Evolutionary conservation across 2,113 vertebrate genomes (phyloP).

Genomic region (Elanus axillaris): DNA sequence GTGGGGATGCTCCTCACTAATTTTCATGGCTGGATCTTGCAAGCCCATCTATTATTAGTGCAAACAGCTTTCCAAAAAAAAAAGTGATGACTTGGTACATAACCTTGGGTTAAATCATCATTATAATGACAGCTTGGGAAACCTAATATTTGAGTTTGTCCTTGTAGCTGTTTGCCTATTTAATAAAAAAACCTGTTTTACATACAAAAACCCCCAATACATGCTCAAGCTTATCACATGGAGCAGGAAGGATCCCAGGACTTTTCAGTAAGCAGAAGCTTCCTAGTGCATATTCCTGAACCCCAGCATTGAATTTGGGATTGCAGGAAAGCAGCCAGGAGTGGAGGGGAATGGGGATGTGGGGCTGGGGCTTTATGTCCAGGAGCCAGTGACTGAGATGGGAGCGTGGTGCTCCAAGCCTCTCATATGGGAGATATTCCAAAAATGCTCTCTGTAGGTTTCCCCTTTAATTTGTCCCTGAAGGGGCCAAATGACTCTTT

Average conservation of each 20-base stretch:
- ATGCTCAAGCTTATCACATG: fast-evolving
- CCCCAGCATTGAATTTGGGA: fast-evolving
- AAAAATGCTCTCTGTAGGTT: not conserved
- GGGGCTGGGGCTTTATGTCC: not conserved
- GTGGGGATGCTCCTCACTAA: not conserved
- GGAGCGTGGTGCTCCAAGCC: not conserved
- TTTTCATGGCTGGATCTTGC: not conserved
- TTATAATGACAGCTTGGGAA: not conserved
- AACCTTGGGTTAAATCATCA: not conserved
- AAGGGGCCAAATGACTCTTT: not conserved
- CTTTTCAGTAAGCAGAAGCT: not conserved
- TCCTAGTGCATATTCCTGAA: not conserved
- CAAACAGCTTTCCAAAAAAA: not conserved
- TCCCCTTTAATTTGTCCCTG: not conserved
- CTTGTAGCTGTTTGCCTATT: constrained; percentile 2
- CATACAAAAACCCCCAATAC: not conserved
- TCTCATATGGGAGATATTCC: not conserved
- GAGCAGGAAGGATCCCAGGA: not conserved
- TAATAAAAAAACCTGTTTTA: not conserved
- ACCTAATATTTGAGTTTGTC: not conserved
- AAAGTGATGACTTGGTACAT: not conserved
- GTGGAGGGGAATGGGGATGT: not conserved
- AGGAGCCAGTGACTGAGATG: not conserved
- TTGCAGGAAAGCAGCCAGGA: not conserved
- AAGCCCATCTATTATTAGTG: not conserved